phyloP scores from a whole-genome alignment of 2,888 invertebrate genomes.

The Cylindroiulus punctatus region DNA sequence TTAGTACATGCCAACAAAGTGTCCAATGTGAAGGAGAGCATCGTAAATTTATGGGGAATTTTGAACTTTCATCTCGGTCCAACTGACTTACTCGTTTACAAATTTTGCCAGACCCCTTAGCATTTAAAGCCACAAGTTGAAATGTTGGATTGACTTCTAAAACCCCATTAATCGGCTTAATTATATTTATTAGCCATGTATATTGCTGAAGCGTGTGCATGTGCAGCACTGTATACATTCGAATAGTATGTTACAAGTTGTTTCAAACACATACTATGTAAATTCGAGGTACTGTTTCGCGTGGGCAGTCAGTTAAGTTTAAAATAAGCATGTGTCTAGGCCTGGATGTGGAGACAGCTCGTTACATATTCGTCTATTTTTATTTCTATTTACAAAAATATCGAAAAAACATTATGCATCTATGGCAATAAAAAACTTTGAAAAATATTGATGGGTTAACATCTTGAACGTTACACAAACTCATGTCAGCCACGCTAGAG shows the following conservation, averaged over 20 bases:
- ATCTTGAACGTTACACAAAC: not conserved
- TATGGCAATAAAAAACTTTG: not conserved
- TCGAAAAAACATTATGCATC: not conserved
- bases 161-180: too few relatives aligned
- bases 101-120: too few relatives aligned
- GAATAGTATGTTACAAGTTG: too few relatives aligned
- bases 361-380: not conserved
- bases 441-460: not conserved
- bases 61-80: slow-evolving; percentile 39
- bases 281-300: not conserved
- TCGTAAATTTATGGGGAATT: slow-evolving; percentile 31
- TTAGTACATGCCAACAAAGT: slow-evolving; percentile 50
- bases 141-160: too few relatives aligned
- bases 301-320: not conserved
- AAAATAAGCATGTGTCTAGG: not conserved
- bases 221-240: too few relatives aligned
- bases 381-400: not conserved
- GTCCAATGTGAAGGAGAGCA: slow-evolving; percentile 46
- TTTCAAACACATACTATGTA: not conserved
- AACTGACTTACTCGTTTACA: not conserved
- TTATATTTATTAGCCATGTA: too few relatives aligned
- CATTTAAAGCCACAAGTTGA: too few relatives aligned
- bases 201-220: too few relatives aligned
- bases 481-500: not conserved
- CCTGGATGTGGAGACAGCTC: too few relatives aligned